Evolutionary conservation across 2,797 vertebrate genomes (phyloP).

Genomic region (Rhabdomys pumilio): DNA sequence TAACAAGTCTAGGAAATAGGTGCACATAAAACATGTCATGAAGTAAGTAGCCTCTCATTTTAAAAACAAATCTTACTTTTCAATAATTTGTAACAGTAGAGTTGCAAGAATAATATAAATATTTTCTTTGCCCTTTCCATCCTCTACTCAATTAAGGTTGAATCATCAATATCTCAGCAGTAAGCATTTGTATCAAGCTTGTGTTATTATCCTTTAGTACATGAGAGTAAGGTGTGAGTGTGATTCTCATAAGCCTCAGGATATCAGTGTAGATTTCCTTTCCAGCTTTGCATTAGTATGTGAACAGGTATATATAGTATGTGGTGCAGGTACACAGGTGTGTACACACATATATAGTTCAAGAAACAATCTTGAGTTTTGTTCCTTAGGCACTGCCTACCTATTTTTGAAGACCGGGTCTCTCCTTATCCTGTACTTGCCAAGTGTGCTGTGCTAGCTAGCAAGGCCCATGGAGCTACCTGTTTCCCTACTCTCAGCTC

Average conservation of each 20-base stretch:
- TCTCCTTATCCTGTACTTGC: background rate
- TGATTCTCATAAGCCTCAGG: background rate
- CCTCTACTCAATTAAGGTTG: background rate
- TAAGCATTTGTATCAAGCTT: background rate
- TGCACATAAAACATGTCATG: background rate
- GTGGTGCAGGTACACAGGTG: background rate
- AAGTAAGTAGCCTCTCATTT: background rate
- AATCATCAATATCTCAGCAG: no score
- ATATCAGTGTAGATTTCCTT: background rate
- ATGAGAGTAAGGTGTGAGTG: background rate
- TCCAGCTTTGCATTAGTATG: background rate
- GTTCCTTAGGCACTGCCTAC: background rate
- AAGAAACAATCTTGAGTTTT: background rate
- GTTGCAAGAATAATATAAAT: conserved; percentile 4
- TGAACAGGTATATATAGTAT: background rate
- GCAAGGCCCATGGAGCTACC: background rate
- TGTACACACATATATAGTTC: background rate
- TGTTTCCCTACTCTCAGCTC: background rate
- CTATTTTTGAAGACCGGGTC: background rate
- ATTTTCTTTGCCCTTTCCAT: conserved; percentile 23
- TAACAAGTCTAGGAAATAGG: background rate
- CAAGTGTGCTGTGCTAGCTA: background rate
- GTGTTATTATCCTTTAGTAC: background rate
- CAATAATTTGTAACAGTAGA: conserved; percentile 34
- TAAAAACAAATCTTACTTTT: conserved; percentile 14